phyloP scores from a whole-genome alignment of 2,888 invertebrate genomes.

The Mesodorylaimus sp. region DNA sequence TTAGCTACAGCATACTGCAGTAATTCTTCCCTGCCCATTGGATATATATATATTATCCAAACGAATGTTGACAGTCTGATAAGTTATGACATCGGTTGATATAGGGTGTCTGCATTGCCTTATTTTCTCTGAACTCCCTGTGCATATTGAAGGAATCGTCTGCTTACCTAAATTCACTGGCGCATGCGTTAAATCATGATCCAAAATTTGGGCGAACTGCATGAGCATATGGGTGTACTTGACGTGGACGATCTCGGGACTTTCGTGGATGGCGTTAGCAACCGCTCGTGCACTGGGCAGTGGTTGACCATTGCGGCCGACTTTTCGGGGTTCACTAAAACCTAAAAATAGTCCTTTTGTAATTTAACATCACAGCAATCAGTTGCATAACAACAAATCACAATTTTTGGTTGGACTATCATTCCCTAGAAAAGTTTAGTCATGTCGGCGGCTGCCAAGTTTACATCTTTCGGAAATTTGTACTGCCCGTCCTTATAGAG shows the following conservation, averaged over 20 bases:
- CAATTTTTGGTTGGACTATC: neutral
- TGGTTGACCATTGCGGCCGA: slow-evolving; percentile 16
- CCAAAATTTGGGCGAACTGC: slow-evolving; percentile 83
- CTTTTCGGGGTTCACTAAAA: slow-evolving; percentile 23
- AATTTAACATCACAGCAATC: neutral
- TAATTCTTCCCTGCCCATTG: too few species aligned
- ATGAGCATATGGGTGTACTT: slow-evolving; percentile 42
- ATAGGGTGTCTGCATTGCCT: neutral
- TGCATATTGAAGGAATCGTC: neutral
- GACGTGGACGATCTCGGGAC: slow-evolving; percentile 20
- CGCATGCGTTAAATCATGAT: slow-evolving; percentile 83
- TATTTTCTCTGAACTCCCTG: neutral
- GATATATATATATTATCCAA: too few species aligned
- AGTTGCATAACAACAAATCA: slow-evolving; percentile 4
- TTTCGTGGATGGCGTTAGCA: slow-evolving; percentile 22
- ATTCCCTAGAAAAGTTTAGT: too few species aligned
- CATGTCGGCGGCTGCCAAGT: too few species aligned
- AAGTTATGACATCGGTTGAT: neutral
- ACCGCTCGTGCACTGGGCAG: slow-evolving; percentile 24
- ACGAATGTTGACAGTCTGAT: too few species aligned
- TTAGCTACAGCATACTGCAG: too few species aligned
- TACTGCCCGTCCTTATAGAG: too few species aligned
- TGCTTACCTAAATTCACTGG: too few species aligned
- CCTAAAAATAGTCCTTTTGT: slow-evolving; percentile 13
- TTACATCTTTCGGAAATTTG: too few species aligned